phyloP scores from a whole-genome alignment of 2,797 vertebrate species.

The Staurois parvus region DNA sequence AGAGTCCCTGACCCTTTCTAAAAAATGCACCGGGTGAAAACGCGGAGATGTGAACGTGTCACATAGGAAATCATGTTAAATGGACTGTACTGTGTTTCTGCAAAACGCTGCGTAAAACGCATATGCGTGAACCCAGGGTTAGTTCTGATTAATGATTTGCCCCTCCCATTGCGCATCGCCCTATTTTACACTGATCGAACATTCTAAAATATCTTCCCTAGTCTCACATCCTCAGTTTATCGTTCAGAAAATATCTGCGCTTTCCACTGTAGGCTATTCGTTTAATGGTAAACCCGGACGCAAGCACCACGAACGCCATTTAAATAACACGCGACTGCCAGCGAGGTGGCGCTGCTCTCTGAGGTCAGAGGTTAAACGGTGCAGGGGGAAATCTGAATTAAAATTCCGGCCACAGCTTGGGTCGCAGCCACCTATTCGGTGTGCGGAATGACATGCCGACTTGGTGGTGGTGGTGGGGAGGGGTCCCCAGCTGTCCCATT shows the following conservation, averaged over 20 bases:
- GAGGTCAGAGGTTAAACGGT: slow-evolving; percentile 24
- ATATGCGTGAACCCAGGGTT: too few relatives aligned
- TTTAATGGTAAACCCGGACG: not conserved
- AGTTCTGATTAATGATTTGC: too few relatives aligned
- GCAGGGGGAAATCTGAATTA: not conserved
- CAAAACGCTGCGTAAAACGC: too few relatives aligned
- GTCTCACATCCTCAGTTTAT: not conserved
- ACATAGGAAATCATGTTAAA: too few relatives aligned
- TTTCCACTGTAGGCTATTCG: not conserved
- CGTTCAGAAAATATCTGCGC: not conserved
- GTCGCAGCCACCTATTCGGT: slow-evolving; percentile 11
- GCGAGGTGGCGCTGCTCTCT: not conserved
- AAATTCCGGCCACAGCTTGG: slow-evolving; percentile 16
- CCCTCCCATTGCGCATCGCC: too few relatives aligned
- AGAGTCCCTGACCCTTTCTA: too few relatives aligned
- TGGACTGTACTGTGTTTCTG: too few relatives aligned
- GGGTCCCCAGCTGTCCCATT: slow-evolving; percentile 41
- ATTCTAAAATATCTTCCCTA: too few relatives aligned
- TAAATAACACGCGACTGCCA: too few relatives aligned
- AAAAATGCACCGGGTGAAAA: too few relatives aligned
- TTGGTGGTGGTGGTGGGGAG: slow-evolving; percentile 1
- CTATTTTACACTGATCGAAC: too few relatives aligned
- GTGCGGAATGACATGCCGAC: not conserved
- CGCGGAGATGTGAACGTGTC: too few relatives aligned
- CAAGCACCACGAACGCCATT: not conserved